These are phyloP conservation scores for Eurystomus gularis DNA, from an alignment of 2,113 vertebrate genomes.

Conservation along the genomic window DNA sequence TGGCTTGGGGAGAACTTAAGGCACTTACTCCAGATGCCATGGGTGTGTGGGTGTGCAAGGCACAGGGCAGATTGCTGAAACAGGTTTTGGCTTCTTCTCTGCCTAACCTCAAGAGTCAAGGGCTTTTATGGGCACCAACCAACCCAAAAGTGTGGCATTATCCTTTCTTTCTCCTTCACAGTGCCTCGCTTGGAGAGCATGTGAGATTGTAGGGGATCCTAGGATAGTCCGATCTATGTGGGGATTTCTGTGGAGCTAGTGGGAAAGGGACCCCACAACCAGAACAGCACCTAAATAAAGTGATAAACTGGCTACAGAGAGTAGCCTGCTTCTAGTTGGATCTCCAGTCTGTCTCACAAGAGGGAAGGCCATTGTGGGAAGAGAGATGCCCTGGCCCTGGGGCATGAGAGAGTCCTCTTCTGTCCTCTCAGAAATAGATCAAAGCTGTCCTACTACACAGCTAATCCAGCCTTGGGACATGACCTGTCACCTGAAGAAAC, in stretches of 20 bases:
- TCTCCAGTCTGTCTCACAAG: background rate
- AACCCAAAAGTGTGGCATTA: accelerated
- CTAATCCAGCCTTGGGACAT: background rate
- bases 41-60: accelerated
- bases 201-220: background rate
- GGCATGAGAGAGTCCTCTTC: background rate
- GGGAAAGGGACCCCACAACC: background rate
- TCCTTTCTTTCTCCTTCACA: background rate
- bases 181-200: background rate
- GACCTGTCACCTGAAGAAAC: background rate
- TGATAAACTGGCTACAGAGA: background rate
- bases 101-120: background rate
- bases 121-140: background rate
- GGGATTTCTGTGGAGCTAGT: background rate
- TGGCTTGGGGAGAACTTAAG: background rate
- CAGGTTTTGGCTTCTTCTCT: background rate
- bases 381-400: background rate
- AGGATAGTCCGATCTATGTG: background rate
- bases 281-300: background rate
- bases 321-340: background rate
- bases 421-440: background rate
- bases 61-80: accelerated
- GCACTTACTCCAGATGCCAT: background rate
- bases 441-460: background rate
- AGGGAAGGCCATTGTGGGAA: background rate